These are phyloP conservation scores for Conus betulinus DNA, from an alignment of 1,140 invertebrate species.

Conservation along the genomic window DNA sequence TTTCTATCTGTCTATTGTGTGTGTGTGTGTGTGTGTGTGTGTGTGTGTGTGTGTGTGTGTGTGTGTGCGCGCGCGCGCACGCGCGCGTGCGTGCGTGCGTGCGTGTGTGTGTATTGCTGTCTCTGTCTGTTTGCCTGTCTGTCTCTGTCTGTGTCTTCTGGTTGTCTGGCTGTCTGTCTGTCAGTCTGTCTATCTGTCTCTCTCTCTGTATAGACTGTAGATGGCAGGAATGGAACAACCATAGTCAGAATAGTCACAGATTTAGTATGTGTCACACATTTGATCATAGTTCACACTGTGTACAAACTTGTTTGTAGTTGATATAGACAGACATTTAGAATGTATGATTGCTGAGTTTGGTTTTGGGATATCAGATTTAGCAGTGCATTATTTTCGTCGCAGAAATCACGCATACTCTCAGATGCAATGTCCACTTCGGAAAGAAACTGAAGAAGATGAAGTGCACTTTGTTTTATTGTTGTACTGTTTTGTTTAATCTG, in stretches of 20 bases:
- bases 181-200: background rate
- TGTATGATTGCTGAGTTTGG: background rate
- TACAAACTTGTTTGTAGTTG: background rate
- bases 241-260: no score
- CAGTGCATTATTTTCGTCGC: background rate
- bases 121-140: background rate
- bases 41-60: background rate
- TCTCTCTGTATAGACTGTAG: background rate
- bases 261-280: background rate
- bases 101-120: background rate
- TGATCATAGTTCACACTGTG: background rate
- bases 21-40: background rate
- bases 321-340: background rate
- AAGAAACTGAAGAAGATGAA: no score
- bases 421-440: no score
- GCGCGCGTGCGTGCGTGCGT: background rate
- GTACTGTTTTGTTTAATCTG: no score
- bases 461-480: no score
- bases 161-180: no score
- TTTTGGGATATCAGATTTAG: no score
- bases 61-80: background rate
- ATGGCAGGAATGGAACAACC: no score
- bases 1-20: no score
- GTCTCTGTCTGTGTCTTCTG: no score
- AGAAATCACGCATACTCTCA: background rate